Conservation (phyloP, 2,888 invertebrate genomes). For the Melieria picta region DNA sequence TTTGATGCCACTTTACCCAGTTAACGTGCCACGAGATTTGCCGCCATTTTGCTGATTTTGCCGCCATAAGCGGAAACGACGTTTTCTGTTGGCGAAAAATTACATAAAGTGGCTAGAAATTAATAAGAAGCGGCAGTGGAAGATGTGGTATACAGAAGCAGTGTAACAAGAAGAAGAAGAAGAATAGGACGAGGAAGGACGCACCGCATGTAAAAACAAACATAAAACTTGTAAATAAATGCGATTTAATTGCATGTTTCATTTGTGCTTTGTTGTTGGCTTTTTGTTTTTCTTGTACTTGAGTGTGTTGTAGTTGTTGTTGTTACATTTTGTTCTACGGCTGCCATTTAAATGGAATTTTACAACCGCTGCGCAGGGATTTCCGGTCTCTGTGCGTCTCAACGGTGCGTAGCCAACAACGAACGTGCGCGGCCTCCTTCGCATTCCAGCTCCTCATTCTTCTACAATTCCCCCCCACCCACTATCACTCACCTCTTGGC, state of each 20-base stretch:
- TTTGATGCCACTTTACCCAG: neutral
- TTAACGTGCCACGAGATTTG: too few relatives aligned
- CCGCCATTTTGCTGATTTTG: neutral
- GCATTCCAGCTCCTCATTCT: neutral
- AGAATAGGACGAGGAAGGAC: neutral
- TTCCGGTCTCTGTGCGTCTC: neutral
- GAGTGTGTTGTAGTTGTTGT: neutral
- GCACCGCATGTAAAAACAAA: neutral
- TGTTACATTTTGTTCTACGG: neutral
- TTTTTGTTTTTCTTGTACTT: neutral
- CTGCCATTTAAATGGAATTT: neutral
- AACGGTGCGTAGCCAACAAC: too few relatives aligned
- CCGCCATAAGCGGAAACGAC: neutral
- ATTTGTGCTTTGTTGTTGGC: neutral
- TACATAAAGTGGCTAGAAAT: too few relatives aligned
- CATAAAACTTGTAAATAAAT: conserved; percentile 26
- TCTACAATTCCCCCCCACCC: neutral
- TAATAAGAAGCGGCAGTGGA: neutral
- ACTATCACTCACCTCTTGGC: too few relatives aligned
- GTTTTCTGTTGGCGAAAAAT: neutral
- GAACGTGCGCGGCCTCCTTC: neutral
- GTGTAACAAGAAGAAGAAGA: neutral
- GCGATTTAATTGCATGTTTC: conserved; percentile 32
- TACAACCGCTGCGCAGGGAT: conserved; percentile 9
- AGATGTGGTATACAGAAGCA: neutral